Base-by-base conservation (phyloP, 2,113 vertebrate species). In the Chamaetylas fuelleborni region DNA sequence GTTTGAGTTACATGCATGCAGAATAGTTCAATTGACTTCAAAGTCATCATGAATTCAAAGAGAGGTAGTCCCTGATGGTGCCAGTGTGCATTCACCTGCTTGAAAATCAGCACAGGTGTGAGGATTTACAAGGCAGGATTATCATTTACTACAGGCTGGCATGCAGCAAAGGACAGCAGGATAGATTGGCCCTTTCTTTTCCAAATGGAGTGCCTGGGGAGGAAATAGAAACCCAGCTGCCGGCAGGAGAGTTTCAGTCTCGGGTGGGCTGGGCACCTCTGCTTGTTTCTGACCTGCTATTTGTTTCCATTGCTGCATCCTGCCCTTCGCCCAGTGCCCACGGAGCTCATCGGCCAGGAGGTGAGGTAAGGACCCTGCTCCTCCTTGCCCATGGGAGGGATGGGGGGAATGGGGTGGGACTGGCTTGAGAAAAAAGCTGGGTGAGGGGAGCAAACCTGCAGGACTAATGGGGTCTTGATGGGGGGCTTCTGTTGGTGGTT, bases 331-430 rank as follows among this genome's bases (percentile, higher is more conserved):
- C 15, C 93, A 98, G 96, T 96, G 97, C 98, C 98, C 90, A 97
- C 98, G 33, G 99, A 99, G 97, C 98, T 99, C 73, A 96, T 98
- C 92, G 99, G 98, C 96, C 98, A 99, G 92, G 99, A 99, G 96
- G 98, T 99, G 97, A 99, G 99, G 99, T 99, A 99, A 99, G 98
- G 87, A 96, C 43, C 58, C 60, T 71, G 74, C 86, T 96, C 25
- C 33, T 58, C 62, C 81, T n/a, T 0, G 31, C 43, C 0, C 10
- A 2, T 5, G 90, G 62, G 45, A 40, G 82, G 86, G 71, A 40
- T 60, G 34, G 54, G 36, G 31, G 19, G 36, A 3, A 19, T 1
- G 0, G 9, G 20, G 28, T 48, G 56, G 69, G 29, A 13, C 29
- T 22, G 48, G 20, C 19, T 50, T 19, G 42, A 38, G 36, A 2